A percentile compares a stretch with the other conserved stretches of the same genome.
phyloP scores from a whole-genome alignment of 1,140 invertebrate genomes.

The Cyphomyrmex costatus region DNA sequence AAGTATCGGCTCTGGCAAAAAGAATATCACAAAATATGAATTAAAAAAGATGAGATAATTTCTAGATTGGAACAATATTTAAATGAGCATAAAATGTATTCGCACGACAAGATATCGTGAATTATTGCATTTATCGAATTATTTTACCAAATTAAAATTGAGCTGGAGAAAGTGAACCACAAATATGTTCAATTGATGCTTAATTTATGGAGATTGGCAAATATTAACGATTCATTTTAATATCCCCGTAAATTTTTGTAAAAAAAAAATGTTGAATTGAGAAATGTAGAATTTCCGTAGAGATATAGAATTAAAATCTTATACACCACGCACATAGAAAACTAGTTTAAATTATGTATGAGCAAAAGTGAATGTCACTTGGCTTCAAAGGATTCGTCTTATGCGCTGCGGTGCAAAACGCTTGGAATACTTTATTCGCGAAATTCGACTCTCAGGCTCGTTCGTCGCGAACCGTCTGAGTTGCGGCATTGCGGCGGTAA shows the following conservation, averaged over 20 bases:
- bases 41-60: not conserved
- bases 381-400: not conserved
- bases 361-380: not conserved
- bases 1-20: slow-evolving; percentile 33
- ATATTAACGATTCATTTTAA: slow-evolving; percentile 1
- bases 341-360: not conserved
- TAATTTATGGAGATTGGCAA: not conserved
- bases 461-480: not conserved
- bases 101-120: not conserved
- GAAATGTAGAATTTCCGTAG: not conserved
- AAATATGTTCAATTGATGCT: slow-evolving; percentile 1
- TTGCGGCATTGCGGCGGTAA: slow-evolving; percentile 19
- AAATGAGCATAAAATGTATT: not conserved
- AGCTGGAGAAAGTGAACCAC: not conserved
- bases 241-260: not conserved
- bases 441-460: not conserved
- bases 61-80: slow-evolving; percentile 1
- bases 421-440: not conserved
- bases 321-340: not conserved
- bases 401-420: not conserved
- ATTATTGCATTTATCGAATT: slow-evolving; percentile 11
- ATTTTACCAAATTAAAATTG: not conserved
- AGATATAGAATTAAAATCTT: not conserved
- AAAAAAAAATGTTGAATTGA: not conserved
- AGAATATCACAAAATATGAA: not conserved